phyloP scores from a whole-genome alignment of 2,888 invertebrate genomes.

The Crocallis elinguaria region DNA sequence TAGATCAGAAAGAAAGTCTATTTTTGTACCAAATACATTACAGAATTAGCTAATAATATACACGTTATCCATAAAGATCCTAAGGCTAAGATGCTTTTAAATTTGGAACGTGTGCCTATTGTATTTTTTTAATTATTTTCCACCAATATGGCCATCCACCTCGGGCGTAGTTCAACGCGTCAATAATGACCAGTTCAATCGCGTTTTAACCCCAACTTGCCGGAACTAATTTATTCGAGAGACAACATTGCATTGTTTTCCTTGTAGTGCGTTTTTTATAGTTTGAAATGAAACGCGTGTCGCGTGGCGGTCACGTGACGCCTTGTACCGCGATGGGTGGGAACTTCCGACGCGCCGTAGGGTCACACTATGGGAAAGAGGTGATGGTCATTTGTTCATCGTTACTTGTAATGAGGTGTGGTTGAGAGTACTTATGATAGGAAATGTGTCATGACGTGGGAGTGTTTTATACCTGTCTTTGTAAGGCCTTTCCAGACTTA shows the following conservation, averaged over 20 bases:
- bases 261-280: conserved; percentile 71
- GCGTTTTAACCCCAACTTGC: conserved; percentile 74
- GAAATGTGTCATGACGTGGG: conserved; percentile 35
- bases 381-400: conserved; percentile 32
- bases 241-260: conserved; percentile 73
- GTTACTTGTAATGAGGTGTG: conserved; percentile 22
- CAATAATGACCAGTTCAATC: conserved; percentile 80
- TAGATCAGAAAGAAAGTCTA: no score
- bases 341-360: conserved; percentile 75
- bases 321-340: conserved; percentile 68
- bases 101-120: no score
- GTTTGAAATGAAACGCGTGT: conserved; percentile 74
- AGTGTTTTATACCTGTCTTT: neutral
- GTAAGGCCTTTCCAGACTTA: neutral
- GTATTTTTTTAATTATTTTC: no score
- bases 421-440: conserved; percentile 23
- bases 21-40: no score
- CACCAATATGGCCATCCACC: neutral
- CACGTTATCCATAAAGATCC: no score
- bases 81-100: no score
- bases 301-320: conserved; percentile 63
- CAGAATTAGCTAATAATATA: no score
- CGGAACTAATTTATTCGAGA: conserved; percentile 78
- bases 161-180: conserved; percentile 45
- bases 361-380: conserved; percentile 63